Percentiles rank a stretch among this genome's conserved stretches.
Evolutionary conservation across 2,797 vertebrate species (phyloP).

Genomic region (Melanotaenia boesemani): DNA sequence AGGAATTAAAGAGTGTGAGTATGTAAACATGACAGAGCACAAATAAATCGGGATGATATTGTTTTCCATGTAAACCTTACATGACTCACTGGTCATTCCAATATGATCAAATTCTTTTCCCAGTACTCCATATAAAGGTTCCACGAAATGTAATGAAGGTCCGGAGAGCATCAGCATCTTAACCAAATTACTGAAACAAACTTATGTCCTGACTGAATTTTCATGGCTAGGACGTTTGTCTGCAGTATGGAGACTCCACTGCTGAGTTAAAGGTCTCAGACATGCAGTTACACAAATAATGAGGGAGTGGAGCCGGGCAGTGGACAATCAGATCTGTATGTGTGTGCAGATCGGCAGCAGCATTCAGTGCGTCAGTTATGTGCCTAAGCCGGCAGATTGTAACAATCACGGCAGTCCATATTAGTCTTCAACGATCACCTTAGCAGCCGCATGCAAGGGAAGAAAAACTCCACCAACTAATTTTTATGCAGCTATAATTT

Average conservation of each 20-base stretch:
- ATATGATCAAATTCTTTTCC: background rate
- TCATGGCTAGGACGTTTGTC: constrained; percentile 63
- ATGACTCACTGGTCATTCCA: background rate
- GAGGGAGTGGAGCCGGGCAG: constrained; percentile 71
- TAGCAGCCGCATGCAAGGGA: constrained; percentile 17
- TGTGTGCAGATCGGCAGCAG: constrained; percentile 14
- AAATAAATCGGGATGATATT: background rate
- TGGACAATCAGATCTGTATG: constrained; percentile 74
- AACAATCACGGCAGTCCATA: constrained; percentile 20
- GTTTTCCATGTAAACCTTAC: background rate
- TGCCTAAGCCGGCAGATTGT: constrained; percentile 35
- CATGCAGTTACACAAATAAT: constrained; percentile 78
- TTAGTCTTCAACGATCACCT: constrained; percentile 28
- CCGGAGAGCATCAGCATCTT: constrained; percentile 33
- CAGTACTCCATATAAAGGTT: background rate
- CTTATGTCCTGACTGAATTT: constrained; percentile 52
- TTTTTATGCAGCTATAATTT: background rate
- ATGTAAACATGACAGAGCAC: background rate
- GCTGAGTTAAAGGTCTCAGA: constrained; percentile 71
- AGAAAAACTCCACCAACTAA: background rate
- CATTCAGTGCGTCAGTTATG: constrained; percentile 36
- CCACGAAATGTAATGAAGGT: constrained; percentile 29
- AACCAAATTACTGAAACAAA: constrained; percentile 40
- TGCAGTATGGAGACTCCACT: constrained; percentile 48
- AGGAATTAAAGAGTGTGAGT: background rate